Conservation (phyloP, 1,140 invertebrate genomes). For the Drosophila ironensis region DNA sequence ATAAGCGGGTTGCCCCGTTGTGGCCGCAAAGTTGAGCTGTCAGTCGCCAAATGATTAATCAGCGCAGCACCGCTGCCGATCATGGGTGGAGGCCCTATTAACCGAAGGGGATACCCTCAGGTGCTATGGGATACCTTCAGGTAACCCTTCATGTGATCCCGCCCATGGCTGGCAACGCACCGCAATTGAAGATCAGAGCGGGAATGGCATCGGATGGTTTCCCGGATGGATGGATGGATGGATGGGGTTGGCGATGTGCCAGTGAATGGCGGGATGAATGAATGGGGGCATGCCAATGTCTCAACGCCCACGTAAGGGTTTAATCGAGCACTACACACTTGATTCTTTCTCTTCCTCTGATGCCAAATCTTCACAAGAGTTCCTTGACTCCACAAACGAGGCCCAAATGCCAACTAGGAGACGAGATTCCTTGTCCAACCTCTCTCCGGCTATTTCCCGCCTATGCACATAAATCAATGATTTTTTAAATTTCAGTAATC, state of each 20-base stretch:
- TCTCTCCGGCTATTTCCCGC: no score
- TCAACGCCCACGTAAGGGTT: conserved; percentile 52
- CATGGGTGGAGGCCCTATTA: background rate
- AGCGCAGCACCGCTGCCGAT: conserved; percentile 25
- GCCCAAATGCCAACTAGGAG: no score
- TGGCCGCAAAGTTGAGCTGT: conserved; percentile 75
- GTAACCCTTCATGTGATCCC: background rate
- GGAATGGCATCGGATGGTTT: conserved; percentile 22
- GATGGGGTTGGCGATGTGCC: conserved; percentile 18
- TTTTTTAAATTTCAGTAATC: background rate
- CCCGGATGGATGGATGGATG: conserved; percentile 11
- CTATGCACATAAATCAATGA: background rate
- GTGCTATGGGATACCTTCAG: background rate
- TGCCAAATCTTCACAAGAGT: background rate
- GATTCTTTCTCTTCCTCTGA: background rate
- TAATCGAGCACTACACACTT: conserved; percentile 9
- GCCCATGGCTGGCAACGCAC: conserved; percentile 20
- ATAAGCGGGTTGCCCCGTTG: conserved; percentile 71
- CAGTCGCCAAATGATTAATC: conserved; percentile 79
- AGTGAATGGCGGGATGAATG: conserved; percentile 34
- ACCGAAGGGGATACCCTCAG: background rate
- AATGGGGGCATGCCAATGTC: conserved; percentile 53
- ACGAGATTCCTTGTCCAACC: no score
- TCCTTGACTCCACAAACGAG: no score
- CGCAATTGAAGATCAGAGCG: conserved; percentile 61